A percentile compares a stretch with the other conserved stretches of the same genome.
Evolutionary conservation across 2,888 invertebrate genomes (phyloP).

Genomic region (Spicauda simplicius): DNA sequence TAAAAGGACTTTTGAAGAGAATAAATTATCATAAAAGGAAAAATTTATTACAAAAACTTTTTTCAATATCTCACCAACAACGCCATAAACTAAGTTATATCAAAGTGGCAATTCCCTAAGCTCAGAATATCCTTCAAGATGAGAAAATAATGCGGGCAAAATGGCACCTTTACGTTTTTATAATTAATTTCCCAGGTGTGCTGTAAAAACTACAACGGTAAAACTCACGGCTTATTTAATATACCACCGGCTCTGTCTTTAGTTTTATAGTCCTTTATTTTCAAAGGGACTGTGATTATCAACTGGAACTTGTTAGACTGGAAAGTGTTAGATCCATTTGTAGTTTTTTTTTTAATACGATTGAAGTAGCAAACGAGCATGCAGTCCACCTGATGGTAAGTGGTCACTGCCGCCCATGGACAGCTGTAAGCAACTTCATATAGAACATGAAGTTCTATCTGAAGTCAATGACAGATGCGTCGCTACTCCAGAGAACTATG

Average conservation of each 20-base stretch:
- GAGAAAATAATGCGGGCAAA: slow-evolving; percentile 21
- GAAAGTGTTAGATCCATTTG: too few relatives aligned
- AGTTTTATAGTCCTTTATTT: neutral
- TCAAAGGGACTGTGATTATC: too few relatives aligned
- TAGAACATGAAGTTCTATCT: too few relatives aligned
- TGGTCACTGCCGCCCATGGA: too few relatives aligned
- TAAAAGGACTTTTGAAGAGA: neutral
- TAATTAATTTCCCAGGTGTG: slow-evolving; percentile 32
- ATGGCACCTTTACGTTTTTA: slow-evolving; percentile 23
- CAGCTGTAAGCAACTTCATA: too few relatives aligned
- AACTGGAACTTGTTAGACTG: too few relatives aligned
- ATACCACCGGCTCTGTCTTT: neutral
- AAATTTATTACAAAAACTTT: slow-evolving; percentile 24
- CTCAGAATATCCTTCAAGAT: slow-evolving; percentile 22
- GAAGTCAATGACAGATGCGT: too few relatives aligned
- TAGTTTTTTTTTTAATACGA: too few relatives aligned
- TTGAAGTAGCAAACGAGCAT: too few relatives aligned
- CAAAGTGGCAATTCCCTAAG: slow-evolving; percentile 24
- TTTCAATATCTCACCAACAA: slow-evolving; percentile 25
- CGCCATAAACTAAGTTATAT: slow-evolving; percentile 23
- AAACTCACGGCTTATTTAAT: slow-evolving; percentile 43
- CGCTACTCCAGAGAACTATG: too few relatives aligned
- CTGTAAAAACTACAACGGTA: slow-evolving; percentile 30
- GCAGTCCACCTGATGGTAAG: too few relatives aligned
- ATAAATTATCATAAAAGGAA: slow-evolving; percentile 15